Evolutionary conservation across 1,140 invertebrate species (phyloP).

Genomic region (Aporrectodea caliginosa): DNA sequence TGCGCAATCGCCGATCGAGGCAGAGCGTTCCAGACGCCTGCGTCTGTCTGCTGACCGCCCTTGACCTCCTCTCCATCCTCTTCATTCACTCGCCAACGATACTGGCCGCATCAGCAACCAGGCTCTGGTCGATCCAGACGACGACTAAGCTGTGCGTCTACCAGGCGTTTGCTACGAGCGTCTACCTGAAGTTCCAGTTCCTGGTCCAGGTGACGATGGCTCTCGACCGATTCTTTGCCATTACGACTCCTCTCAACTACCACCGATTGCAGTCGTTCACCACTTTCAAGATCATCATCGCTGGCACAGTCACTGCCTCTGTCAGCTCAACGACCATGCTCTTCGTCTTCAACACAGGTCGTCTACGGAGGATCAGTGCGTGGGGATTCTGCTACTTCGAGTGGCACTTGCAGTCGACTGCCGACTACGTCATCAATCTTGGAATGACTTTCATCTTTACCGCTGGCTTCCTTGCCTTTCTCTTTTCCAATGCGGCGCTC

Average conservation of each 20-base stretch:
- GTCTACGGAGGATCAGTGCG: background rate
- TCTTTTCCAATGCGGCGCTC: conserved; percentile 17
- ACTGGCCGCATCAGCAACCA: background rate
- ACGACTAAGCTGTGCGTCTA: conserved; percentile 4
- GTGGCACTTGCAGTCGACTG: background rate
- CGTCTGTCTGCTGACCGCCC: background rate
- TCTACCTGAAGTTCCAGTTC: conserved; percentile 27
- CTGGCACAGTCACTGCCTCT: background rate
- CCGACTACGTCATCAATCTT: conserved; percentile 11
- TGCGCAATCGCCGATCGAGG: background rate
- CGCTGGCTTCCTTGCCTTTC: conserved; percentile 15
- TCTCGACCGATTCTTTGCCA: conserved; percentile 21
- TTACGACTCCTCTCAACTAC: conserved; percentile 20
- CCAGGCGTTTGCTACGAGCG: conserved; percentile 8
- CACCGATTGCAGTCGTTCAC: background rate
- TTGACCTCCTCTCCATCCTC: background rate
- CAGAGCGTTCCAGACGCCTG: background rate
- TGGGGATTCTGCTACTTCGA: conserved; percentile 16
- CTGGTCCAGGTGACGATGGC: conserved; percentile 23
- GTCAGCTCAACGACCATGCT: background rate
- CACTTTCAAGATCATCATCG: conserved; percentile 13
- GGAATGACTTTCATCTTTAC: conserved; percentile 9
- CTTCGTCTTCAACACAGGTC: background rate
- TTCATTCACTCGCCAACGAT: background rate
- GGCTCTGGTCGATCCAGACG: background rate